Evolutionary conservation across 2,113 vertebrate species (phyloP).

Genomic region (Anhinga anhinga): DNA sequence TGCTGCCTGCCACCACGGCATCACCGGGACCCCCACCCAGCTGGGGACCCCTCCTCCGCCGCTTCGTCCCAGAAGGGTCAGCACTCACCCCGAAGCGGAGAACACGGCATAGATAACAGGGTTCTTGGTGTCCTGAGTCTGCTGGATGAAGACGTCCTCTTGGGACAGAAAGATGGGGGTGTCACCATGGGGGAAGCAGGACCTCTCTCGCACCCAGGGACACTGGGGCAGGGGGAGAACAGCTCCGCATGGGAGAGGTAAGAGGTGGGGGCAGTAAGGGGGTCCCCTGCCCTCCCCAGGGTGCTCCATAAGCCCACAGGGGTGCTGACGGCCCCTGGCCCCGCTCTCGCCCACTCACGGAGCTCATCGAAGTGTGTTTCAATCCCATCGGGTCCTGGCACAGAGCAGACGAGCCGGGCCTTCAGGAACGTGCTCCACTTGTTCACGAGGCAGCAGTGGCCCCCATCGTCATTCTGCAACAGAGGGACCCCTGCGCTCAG

Average conservation of each 20-base stretch:
- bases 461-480: constrained; percentile 90
- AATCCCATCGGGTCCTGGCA: constrained; percentile 89
- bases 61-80: neutral
- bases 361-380: constrained; percentile 98
- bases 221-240: neutral
- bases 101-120: constrained; percentile 97
- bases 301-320: neutral
- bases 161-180: constrained; percentile 50
- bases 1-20: rapidly evolving
- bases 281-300: neutral
- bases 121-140: constrained; percentile 95
- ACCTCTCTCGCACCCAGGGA: neutral
- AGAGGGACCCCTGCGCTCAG: neutral
- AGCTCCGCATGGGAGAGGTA: neutral
- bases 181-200: neutral
- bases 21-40: neutral
- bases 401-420: constrained; percentile 94
- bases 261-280: neutral
- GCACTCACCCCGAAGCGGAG: constrained; percentile 90
- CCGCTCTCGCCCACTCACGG: constrained; percentile 76
- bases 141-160: constrained; percentile 98
- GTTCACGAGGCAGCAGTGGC: constrained; percentile 97
- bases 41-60: too few species aligned
- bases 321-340: neutral
- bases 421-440: constrained; percentile 99